phyloP scores from a whole-genome alignment of 2,888 invertebrate genomes.

The Mayetiola destructor region DNA sequence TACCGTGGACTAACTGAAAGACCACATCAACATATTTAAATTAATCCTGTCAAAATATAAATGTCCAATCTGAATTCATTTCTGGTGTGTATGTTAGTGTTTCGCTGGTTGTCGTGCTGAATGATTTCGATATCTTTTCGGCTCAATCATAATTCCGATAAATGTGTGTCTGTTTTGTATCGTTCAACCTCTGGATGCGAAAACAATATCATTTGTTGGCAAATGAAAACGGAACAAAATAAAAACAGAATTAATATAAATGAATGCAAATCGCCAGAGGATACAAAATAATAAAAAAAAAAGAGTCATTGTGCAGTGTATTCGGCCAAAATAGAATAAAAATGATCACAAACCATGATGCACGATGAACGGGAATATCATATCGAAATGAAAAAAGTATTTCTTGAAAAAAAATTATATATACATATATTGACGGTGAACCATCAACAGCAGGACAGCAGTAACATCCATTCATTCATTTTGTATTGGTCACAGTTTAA shows the following conservation, averaged over 20 bases:
- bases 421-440: too few species aligned
- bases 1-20: slow-evolving; percentile 14
- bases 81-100: too few species aligned
- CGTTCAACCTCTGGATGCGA: not conserved
- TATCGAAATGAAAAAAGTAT: not conserved
- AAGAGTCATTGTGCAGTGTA: too few species aligned
- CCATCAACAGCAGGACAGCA: too few species aligned
- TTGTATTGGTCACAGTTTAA: slow-evolving; percentile 12
- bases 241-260: too few species aligned
- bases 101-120: too few species aligned
- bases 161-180: not conserved
- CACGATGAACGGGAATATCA: not conserved
- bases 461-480: too few species aligned
- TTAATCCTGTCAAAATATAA: slow-evolving; percentile 15
- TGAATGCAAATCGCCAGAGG: not conserved
- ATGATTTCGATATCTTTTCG: too few species aligned
- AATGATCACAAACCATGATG: not conserved
- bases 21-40: slow-evolving; percentile 15
- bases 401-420: too few species aligned
- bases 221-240: too few species aligned
- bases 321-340: too few species aligned
- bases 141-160: too few species aligned
- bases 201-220: not conserved
- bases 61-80: slow-evolving; percentile 1
- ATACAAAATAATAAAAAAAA: not conserved